These are phyloP conservation scores for Spilogale gracilis DNA, from an alignment of 2,113 vertebrate genomes.

Conservation along the genomic window DNA sequence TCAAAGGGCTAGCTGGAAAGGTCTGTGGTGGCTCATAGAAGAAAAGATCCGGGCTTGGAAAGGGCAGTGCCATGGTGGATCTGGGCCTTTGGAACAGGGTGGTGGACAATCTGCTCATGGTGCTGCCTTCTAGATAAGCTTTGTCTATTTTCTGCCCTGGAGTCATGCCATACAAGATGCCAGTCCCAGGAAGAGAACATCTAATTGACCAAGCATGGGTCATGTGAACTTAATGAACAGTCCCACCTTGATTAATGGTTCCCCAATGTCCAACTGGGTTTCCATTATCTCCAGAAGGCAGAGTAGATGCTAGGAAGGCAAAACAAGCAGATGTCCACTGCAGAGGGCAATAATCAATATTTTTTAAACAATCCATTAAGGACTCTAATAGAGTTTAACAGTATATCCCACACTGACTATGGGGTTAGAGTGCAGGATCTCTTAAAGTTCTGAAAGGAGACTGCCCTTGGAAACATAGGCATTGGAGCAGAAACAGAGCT, in stretches of 20 bases:
- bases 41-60: background rate
- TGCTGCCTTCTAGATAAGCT: background rate
- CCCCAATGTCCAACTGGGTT: background rate
- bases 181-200: background rate
- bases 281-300: background rate
- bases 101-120: fast-evolving
- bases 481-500: background rate
- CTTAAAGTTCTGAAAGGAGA: background rate
- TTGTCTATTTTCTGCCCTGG: background rate
- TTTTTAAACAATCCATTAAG: background rate
- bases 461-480: background rate
- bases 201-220: background rate
- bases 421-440: background rate
- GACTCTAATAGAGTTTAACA: background rate
- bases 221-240: background rate
- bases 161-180: background rate
- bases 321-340: background rate
- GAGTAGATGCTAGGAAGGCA: background rate
- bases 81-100: background rate
- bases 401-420: background rate
- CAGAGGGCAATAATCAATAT: background rate
- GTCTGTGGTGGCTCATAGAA: background rate
- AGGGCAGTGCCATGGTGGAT: background rate
- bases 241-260: background rate
- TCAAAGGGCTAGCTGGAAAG: background rate